Percentiles rank a stretch among this genome's conserved stretches.
These are phyloP conservation scores for Cryptotermes secundus DNA, from an alignment of 1,140 invertebrate genomes.

Conservation along the genomic window DNA sequence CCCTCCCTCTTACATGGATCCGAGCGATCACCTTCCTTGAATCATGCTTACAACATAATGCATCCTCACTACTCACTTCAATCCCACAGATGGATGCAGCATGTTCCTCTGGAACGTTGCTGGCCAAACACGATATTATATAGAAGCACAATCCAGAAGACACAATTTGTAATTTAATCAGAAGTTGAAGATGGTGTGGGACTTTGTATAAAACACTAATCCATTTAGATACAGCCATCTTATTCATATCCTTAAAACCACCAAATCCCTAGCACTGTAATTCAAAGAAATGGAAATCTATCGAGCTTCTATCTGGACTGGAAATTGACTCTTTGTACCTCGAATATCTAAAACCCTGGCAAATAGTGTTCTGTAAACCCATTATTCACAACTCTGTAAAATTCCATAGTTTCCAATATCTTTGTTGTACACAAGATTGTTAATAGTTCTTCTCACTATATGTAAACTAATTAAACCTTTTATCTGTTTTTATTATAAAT, in stretches of 20 bases:
- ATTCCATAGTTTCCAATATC: not conserved
- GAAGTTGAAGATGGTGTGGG: not conserved
- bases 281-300: not conserved
- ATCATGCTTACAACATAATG: too few species aligned
- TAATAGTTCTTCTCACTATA: not conserved
- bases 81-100: too few species aligned
- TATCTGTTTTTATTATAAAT: not conserved
- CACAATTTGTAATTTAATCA: too few species aligned
- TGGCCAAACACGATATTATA: too few species aligned
- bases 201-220: not conserved
- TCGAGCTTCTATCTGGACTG: not conserved
- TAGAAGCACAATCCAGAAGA: too few species aligned
- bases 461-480: not conserved
- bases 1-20: too few species aligned
- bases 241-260: not conserved
- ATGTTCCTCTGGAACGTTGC: too few species aligned
- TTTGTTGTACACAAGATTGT: not conserved
- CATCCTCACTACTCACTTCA: too few species aligned
- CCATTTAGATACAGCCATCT: not conserved
- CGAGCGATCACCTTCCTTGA: too few species aligned
- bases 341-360: not conserved
- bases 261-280: not conserved
- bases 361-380: not conserved
- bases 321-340: not conserved
- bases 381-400: not conserved